A percentile compares a stretch with the other conserved stretches of the same genome.
Evolutionary conservation across 2,888 invertebrate species (phyloP).

Genomic region (Stenchaetothrips biformis): DNA sequence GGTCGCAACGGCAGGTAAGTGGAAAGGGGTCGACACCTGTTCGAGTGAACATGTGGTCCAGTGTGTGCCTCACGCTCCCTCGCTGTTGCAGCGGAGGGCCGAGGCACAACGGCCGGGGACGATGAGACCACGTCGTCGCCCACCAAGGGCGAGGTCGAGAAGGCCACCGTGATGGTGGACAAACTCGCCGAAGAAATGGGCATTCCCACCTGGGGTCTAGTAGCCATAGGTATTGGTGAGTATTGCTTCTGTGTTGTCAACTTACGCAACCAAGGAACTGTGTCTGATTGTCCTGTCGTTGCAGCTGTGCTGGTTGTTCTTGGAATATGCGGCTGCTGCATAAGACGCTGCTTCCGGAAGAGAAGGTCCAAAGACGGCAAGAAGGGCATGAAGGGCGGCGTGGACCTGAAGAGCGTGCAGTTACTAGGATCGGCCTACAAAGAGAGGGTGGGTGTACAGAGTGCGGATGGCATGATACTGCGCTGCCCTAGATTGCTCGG

Average conservation of each 20-base stretch:
- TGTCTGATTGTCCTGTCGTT: background rate
- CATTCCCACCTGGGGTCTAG: constrained; percentile 78
- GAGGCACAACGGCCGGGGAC: constrained; percentile 30
- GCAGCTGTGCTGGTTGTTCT: constrained; percentile 68
- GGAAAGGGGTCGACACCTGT: constrained; percentile 33
- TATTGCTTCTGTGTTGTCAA: constrained; percentile 26
- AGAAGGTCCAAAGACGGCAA: constrained; percentile 90
- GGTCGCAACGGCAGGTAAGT: constrained; percentile 10
- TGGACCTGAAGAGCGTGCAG: constrained; percentile 95
- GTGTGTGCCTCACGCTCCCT: constrained; percentile 34
- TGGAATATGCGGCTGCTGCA: constrained; percentile 85
- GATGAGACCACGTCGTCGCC: constrained; percentile 42
- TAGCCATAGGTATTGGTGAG: constrained; percentile 76
- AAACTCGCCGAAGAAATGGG: constrained; percentile 66
- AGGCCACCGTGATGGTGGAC: constrained; percentile 55
- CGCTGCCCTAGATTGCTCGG: background rate
- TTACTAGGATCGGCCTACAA: constrained; percentile 94
- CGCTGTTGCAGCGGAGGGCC: constrained; percentile 33
- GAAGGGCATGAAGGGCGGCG: constrained; percentile 79
- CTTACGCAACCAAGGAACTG: background rate
- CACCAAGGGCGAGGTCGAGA: constrained; percentile 51
- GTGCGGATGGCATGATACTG: background rate
- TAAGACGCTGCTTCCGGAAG: constrained; percentile 86
- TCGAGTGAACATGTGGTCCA: background rate
- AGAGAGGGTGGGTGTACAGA: constrained; percentile 75